Percentiles rank a stretch among this genome's conserved stretches.
Evolutionary conservation across 2,797 vertebrate genomes (phyloP).

Genomic region (Pangasius mekongensis): DNA sequence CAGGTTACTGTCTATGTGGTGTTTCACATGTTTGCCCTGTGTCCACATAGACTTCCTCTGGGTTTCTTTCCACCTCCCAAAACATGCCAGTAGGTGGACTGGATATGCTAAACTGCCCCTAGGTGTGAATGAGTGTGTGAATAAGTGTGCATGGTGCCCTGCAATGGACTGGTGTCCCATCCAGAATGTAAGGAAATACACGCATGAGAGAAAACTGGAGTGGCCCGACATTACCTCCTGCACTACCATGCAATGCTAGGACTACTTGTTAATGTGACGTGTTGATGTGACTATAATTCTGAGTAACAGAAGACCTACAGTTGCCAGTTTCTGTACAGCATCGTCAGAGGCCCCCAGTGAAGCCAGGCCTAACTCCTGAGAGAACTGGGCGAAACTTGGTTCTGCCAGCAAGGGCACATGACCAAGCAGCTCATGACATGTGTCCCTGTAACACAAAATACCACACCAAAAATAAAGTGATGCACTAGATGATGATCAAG

Average conservation of each 20-base stretch:
- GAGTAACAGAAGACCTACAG: conserved; percentile 68
- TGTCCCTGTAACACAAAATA: conserved; percentile 75
- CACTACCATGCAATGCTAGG: not conserved
- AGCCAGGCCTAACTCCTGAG: conserved; percentile 86
- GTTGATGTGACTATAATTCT: not conserved
- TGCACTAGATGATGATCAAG: not conserved
- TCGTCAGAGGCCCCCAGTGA: conserved; percentile 87
- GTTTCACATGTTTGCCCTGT: not conserved
- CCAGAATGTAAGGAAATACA: not conserved
- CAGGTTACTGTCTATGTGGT: not conserved
- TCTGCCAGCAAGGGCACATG: conserved; percentile 87
- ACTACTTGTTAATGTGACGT: not conserved
- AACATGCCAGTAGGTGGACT: not conserved
- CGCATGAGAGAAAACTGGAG: not conserved
- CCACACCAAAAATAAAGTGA: conserved; percentile 24
- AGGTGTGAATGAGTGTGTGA: not conserved
- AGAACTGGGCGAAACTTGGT: conserved; percentile 88
- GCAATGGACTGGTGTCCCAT: not conserved
- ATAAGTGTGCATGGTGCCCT: not conserved
- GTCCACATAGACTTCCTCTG: not conserved
- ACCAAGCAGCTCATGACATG: conserved; percentile 86
- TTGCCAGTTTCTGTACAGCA: conserved; percentile 84
- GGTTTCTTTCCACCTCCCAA: not conserved
- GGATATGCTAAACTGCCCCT: not conserved
- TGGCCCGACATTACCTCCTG: not conserved